These are phyloP conservation scores for Brienomyrus brachyistius DNA, from an alignment of 2,113 vertebrate genomes.

Conservation along the genomic window DNA sequence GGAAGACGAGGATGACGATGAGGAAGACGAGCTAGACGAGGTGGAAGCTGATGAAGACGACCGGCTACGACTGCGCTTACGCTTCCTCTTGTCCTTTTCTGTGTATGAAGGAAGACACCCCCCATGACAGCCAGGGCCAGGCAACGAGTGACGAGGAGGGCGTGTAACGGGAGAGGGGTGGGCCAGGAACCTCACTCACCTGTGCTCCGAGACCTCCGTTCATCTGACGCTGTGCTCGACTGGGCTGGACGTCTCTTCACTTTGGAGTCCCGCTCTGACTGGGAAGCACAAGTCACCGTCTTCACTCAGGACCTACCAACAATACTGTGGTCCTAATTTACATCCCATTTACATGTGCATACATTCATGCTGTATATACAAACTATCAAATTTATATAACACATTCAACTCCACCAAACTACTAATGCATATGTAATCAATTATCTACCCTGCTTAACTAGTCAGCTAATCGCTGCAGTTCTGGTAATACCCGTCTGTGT, in stretches of 20 bases:
- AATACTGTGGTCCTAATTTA: not conserved
- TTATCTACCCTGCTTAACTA: not conserved
- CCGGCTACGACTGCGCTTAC: slow-evolving; percentile 66
- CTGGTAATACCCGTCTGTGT: not conserved
- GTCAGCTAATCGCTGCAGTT: not conserved
- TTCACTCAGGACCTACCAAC: not conserved
- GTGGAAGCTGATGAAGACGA: slow-evolving; percentile 51
- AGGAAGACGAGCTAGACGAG: slow-evolving; percentile 43
- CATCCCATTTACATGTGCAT: not conserved
- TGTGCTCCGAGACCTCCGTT: slow-evolving; percentile 50
- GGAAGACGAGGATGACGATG: slow-evolving; percentile 47
- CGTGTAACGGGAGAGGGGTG: not conserved
- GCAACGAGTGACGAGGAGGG: not conserved
- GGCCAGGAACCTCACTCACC: slow-evolving; percentile 36
- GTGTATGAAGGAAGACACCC: not conserved
- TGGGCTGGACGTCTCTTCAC: slow-evolving; percentile 18
- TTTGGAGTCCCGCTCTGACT: slow-evolving; percentile 7
- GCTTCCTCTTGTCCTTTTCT: slow-evolving; percentile 68
- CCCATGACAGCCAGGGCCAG: not conserved
- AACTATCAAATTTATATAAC: not conserved
- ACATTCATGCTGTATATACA: not conserved
- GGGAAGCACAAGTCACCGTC: not conserved
- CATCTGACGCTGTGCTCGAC: slow-evolving; percentile 46
- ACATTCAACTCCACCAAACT: not conserved
- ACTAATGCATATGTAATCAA: not conserved